These are phyloP conservation scores for Mercenaria mercenaria DNA, from an alignment of 1,140 invertebrate genomes.

Conservation along the genomic window DNA sequence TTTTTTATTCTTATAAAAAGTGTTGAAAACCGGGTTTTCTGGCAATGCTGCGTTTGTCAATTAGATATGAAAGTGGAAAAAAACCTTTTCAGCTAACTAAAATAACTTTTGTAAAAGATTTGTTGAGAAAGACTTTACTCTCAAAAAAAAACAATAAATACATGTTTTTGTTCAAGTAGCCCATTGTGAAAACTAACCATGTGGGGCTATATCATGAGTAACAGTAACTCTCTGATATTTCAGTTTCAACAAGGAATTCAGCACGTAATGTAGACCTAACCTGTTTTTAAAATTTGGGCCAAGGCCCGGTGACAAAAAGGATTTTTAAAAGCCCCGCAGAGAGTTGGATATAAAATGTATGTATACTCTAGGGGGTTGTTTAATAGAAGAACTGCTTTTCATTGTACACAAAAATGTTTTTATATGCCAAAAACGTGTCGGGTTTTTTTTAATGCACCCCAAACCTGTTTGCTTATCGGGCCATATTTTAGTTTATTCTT, in stretches of 20 bases:
- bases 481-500: background rate
- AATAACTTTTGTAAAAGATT: too few species aligned
- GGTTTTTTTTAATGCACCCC: background rate
- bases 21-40: too few species aligned
- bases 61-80: too few species aligned
- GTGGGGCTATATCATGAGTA: too few species aligned
- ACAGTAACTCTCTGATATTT: too few species aligned
- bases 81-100: too few species aligned
- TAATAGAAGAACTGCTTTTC: background rate
- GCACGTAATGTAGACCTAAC: background rate
- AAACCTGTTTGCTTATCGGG: background rate
- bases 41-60: too few species aligned
- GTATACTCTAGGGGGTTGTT: background rate
- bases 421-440: background rate
- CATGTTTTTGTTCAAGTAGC: too few species aligned
- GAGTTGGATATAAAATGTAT: slow-evolving; percentile 13
- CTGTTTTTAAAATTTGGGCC: slow-evolving; percentile 15
- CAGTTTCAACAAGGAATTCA: background rate
- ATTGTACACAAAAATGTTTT: background rate
- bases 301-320: slow-evolving; percentile 22
- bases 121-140: too few species aligned
- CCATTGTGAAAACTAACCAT: too few species aligned
- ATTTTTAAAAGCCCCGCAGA: slow-evolving; percentile 35
- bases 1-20: too few species aligned
- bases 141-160: too few species aligned